Conservation (phyloP, 2,113 vertebrate species). For the Carettochelys insculpta region DNA sequence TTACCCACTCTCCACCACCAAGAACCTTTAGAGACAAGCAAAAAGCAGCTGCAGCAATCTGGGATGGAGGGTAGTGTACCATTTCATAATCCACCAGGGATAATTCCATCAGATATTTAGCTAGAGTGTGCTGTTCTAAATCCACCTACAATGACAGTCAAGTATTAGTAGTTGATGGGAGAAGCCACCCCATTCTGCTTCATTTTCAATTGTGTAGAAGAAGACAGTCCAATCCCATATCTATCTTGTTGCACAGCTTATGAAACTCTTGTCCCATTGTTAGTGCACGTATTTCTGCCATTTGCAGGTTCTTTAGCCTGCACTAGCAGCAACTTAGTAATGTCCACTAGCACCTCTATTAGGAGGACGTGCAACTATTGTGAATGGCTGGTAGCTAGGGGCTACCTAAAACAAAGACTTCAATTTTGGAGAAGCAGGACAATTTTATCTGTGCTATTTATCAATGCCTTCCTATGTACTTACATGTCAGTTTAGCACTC, state of each 20-base stretch:
- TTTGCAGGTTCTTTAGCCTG: background rate
- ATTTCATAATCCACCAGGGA: slow-evolving; percentile 88
- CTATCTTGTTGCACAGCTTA: background rate
- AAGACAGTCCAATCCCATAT: background rate
- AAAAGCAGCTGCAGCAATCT: slow-evolving; percentile 82
- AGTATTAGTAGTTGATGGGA: background rate
- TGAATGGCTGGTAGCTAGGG: background rate
- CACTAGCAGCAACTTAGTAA: background rate
- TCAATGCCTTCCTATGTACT: background rate
- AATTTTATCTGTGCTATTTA: background rate
- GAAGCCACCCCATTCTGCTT: too few species aligned
- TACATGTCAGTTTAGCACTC: too few species aligned
- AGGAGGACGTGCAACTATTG: too few species aligned
- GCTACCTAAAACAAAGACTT: background rate
- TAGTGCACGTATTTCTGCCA: background rate
- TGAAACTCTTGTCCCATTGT: background rate
- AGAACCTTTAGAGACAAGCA: slow-evolving; percentile 84
- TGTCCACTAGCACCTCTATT: background rate
- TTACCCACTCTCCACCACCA: slow-evolving; percentile 82
- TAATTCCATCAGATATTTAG: slow-evolving; percentile 89
- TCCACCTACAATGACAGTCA: slow-evolving; percentile 76
- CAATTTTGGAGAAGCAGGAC: background rate
- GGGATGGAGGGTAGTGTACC: slow-evolving; percentile 85
- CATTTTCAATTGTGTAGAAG: background rate
- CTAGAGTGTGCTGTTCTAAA: slow-evolving; percentile 80